A percentile compares a stretch with the other conserved stretches of the same genome.
Evolutionary conservation across 2,888 invertebrate species (phyloP).

Genomic region (Phoronis australis): DNA sequence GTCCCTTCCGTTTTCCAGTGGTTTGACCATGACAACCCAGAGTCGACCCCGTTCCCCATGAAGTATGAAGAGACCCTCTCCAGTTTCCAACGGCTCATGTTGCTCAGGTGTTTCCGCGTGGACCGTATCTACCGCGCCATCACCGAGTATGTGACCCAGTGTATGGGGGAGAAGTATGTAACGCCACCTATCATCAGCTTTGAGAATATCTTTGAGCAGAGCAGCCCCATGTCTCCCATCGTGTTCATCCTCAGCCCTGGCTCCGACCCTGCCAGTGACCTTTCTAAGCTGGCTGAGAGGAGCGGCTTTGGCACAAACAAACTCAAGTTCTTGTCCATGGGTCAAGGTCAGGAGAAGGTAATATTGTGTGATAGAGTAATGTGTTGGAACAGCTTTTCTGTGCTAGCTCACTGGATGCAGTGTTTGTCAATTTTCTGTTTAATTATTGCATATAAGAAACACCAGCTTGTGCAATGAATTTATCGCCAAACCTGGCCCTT

Average conservation of each 20-base stretch:
- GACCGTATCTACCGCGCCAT: slow-evolving; percentile 84
- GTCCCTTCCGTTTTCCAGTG: slow-evolving; percentile 59
- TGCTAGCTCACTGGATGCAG: too few relatives aligned
- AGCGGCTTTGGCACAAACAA: slow-evolving; percentile 52
- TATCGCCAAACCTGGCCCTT: too few relatives aligned
- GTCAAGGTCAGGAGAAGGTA: slow-evolving; percentile 55
- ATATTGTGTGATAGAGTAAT: neutral
- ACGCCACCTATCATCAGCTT: slow-evolving; percentile 83
- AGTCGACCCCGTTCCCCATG: slow-evolving; percentile 66
- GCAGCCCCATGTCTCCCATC: slow-evolving; percentile 62
- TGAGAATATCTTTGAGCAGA: slow-evolving; percentile 78
- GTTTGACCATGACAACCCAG: slow-evolving; percentile 80
- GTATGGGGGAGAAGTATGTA: slow-evolving; percentile 83
- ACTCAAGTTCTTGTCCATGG: slow-evolving; percentile 54
- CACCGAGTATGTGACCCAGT: slow-evolving; percentile 72
- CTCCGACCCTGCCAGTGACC: slow-evolving; percentile 54
- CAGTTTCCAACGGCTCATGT: slow-evolving; percentile 69
- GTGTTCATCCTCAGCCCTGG: slow-evolving; percentile 55
- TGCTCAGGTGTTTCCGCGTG: slow-evolving; percentile 81
- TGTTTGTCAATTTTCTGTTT: neutral
- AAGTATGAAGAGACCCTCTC: slow-evolving; percentile 64
- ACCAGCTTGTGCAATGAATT: too few relatives aligned
- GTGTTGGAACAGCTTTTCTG: too few relatives aligned
- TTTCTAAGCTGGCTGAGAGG: slow-evolving; percentile 53
- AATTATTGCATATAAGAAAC: neutral